phyloP scores from a whole-genome alignment of 2,797 vertebrate species.

The Enteromius anoplus region DNA sequence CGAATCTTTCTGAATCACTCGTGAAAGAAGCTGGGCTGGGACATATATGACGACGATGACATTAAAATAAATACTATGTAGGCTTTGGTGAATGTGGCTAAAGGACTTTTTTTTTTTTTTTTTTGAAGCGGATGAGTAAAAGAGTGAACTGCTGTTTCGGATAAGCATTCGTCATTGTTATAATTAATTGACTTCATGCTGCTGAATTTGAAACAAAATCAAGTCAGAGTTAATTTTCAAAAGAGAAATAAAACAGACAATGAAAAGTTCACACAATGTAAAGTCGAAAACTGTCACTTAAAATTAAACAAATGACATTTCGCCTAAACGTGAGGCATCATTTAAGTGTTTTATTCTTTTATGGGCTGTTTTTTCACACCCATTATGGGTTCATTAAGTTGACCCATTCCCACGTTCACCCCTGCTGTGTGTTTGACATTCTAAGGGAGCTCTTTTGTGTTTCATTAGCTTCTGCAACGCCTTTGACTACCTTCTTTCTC shows the following conservation, averaged over 20 bases:
- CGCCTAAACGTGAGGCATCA: neutral
- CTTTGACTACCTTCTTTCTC: neutral
- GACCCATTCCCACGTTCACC: neutral
- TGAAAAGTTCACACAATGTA: neutral
- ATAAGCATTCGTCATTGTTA: neutral
- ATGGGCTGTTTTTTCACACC: slow-evolving; percentile 1
- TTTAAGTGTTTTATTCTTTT: neutral
- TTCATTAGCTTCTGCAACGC: neutral
- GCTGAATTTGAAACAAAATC: neutral
- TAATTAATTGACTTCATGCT: neutral
- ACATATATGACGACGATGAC: neutral
- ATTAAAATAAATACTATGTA: neutral
- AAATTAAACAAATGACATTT: neutral
- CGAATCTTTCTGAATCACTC: slow-evolving; percentile 7
- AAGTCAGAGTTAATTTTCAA: neutral
- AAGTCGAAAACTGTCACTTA: neutral
- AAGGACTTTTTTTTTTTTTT: neutral
- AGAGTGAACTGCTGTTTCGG: neutral
- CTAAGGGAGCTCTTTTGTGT: slow-evolving; percentile 4
- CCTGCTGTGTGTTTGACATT: slow-evolving; percentile 20
- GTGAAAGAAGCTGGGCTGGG: neutral
- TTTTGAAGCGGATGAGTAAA: neutral
- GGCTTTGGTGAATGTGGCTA: neutral
- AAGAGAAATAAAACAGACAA: neutral
- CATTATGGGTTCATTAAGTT: neutral